phyloP scores from a whole-genome alignment of 2,888 invertebrate species.

The Fabriciana adippe region DNA sequence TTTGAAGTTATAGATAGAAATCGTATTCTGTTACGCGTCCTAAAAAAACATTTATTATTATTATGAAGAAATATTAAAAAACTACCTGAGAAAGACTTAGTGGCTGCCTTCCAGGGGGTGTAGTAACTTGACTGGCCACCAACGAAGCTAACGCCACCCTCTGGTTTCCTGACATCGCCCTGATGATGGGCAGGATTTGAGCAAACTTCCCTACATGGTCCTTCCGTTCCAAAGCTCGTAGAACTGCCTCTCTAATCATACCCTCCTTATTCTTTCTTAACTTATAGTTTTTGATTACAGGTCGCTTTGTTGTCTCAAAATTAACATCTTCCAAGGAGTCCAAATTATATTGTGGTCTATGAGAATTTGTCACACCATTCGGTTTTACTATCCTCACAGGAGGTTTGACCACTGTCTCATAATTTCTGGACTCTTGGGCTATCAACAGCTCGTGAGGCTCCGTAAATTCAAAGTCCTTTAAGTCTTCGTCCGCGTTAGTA shows the following conservation, averaged over 20 bases:
- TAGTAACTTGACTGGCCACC: conserved; percentile 83
- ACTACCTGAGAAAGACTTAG: conserved; percentile 82
- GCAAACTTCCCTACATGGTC: conserved; percentile 83
- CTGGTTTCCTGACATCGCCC: conserved; percentile 84
- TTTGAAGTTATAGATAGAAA: too few species aligned
- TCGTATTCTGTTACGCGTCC: too few species aligned
- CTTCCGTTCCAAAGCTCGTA: conserved; percentile 82
- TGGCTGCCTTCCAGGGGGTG: conserved; percentile 76
- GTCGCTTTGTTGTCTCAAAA: conserved; percentile 52
- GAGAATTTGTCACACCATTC: conserved; percentile 70
- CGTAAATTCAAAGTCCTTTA: conserved; percentile 61
- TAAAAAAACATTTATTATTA: too few species aligned
- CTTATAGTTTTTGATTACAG: conserved; percentile 60
- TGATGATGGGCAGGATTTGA: conserved; percentile 84
- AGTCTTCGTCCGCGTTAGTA: conserved; percentile 54
- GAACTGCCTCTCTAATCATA: conserved; percentile 77
- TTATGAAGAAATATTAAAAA: background rate
- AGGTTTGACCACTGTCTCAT: conserved; percentile 66
- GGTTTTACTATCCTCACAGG: conserved; percentile 63
- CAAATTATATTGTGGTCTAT: conserved; percentile 72
- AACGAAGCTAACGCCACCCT: conserved; percentile 83
- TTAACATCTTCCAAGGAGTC: conserved; percentile 67
- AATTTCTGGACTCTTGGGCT: conserved; percentile 72
- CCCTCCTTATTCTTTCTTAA: conserved; percentile 66
- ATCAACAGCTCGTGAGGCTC: conserved; percentile 72